phyloP scores from a whole-genome alignment of 2,888 invertebrate species.

The Leptogaster cylindrica region DNA sequence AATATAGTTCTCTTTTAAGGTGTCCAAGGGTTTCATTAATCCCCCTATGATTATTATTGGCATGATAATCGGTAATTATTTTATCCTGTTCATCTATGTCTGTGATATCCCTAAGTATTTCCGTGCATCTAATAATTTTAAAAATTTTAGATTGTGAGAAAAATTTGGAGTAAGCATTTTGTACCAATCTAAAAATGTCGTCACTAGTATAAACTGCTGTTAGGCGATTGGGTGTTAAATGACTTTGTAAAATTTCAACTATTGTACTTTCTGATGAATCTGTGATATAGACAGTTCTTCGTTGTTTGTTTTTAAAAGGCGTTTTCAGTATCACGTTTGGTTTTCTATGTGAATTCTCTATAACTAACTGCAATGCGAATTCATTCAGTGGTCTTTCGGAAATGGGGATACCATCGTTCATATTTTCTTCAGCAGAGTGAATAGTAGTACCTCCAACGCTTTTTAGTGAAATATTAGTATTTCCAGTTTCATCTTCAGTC shows the following conservation, averaged over 20 bases:
- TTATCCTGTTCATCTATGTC: conserved; percentile 34
- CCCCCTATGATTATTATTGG: too few relatives aligned
- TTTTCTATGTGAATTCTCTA: neutral
- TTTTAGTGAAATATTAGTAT: too few relatives aligned
- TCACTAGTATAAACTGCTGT: conserved; percentile 44
- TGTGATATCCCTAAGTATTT: conserved; percentile 14
- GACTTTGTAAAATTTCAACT: conserved; percentile 43
- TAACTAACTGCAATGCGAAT: neutral
- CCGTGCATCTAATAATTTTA: conserved; percentile 35
- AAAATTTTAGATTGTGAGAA: too few relatives aligned
- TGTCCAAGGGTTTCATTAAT: conserved; percentile 40
- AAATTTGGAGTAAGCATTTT: conserved; percentile 44
- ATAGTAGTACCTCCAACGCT: neutral
- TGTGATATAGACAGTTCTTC: neutral
- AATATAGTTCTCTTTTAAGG: conserved; percentile 41
- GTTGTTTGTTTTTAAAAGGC: conserved; percentile 43
- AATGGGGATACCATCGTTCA: conserved; percentile 11
- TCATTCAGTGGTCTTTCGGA: conserved; percentile 5
- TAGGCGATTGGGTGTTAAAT: conserved; percentile 43
- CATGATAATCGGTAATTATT: conserved; percentile 30
- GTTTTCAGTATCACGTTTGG: conserved; percentile 1
- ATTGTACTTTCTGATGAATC: neutral
- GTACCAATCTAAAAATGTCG: conserved; percentile 41
- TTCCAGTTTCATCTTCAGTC: too few relatives aligned
- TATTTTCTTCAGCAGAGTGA: conserved; percentile 13